Evolutionary conservation across 2,888 invertebrate species (phyloP), one percentile per base, ranked within the genome.

Genomic region (Callyntrura sp.): DNA sequence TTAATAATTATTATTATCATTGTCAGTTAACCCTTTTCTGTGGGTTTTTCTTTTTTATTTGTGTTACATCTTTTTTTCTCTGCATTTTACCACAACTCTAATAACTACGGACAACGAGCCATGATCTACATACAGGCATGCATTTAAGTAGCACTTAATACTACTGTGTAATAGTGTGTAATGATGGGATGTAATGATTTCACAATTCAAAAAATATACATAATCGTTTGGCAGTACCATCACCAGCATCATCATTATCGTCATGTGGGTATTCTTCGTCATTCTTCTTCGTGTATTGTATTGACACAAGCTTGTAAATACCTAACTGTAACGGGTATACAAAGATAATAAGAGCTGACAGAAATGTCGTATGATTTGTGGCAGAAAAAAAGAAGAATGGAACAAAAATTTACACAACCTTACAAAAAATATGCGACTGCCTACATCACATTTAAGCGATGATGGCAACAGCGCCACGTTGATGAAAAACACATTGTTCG

Each of bases 111-210:
- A 35, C 35, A 6, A 55, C 55, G 55, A 60, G 3, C 79, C 79
- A 57, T 79, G 79, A 79, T 17, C 78, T 57, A 79, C 12, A 79
- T 79, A 79, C 12, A 79, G 57, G 60, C 60, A 79, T 79, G 28
- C 17, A 57, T 35, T 79, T 35, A 35, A 35, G 35, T 6, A 35
- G 35, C 35, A 35, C 35, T 35, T 35, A 35, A 35, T 35, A 35
- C 35, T 17, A n/a, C 35, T 68, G 11, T 5, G 9, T 43, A 17
- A 14, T 17, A n/a, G n/a, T 68, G 11, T 5, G 9, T 43, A 17
- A 14, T 68, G 35, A 11, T 51, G 12, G 60, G 17, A 25, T 4
- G 12, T 73, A 20, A 73, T 48, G 17, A 51, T 76, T 76, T 76
- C 51, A 76, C 76, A 76, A 76, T 76, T 23, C n/a, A 28, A 51